Evolutionary conservation across 2,113 vertebrate genomes (phyloP), one percentile per base, ranked within the genome.

Genomic region (Arizona elegans): DNA sequence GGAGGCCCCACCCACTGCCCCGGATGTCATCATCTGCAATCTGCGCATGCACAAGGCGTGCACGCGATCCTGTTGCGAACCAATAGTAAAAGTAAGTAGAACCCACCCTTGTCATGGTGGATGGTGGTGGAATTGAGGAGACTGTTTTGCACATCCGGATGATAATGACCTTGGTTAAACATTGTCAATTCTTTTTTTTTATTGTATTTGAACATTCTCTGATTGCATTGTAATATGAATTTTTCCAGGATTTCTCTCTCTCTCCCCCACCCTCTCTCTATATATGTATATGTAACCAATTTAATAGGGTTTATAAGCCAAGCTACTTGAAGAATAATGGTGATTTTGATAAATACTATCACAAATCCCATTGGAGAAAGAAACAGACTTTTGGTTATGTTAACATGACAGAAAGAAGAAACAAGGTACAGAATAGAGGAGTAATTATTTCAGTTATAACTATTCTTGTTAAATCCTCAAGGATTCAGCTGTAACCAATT

Each of bases 351-450:
- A 50, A 38, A 54, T 56, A 91, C 29, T 70, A 55, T 75, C n/a
- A 55, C 21, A 92, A 92, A 26, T 95, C 33, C 93, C 87, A 23
- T 5, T 70, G 54, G 94, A 70, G 86, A 29, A 93, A 52, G 38
- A 65, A 3, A 59, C 90, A 87, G 53, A 89, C 8, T 56, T 87
- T 94, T 50, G n/a, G 75, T 65, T 0, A 56, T 21, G 23, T 62
- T 56, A 59, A 93, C 54, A 91, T 26, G 50, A 90, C 0, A 55
- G 53, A 26, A 89, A 43, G 3, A 62, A 87, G 21, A 26, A 91
- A 65, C 94, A 86, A 0, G 81, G 11, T 75, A 58, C 24, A 91
- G 89, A 91, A 93, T 2, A 54, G 19, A 88, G 50, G 11, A 70
- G 47, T 52, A 88, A 55, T n/a, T 43, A 75, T 8, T 92, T 89